Evolutionary conservation across 2,888 invertebrate genomes (phyloP).

Genomic region (Pomacea canaliculata): DNA sequence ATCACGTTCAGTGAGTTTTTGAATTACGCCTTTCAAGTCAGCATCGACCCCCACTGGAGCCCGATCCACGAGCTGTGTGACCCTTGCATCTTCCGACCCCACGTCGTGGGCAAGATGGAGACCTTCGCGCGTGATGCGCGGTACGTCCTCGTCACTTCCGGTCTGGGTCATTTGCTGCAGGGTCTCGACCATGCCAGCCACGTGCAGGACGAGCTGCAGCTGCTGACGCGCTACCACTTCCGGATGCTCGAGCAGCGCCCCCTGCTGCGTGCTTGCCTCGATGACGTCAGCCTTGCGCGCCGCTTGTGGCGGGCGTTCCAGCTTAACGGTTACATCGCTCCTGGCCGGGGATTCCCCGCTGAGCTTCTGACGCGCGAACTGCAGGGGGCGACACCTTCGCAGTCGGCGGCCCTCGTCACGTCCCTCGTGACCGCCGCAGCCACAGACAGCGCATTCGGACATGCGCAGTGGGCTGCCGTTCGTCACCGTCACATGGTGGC

Average conservation of each 20-base stretch:
- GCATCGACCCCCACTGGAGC: conserved; percentile 37
- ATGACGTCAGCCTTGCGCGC: conserved; percentile 26
- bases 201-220: conserved; percentile 31
- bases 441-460: conserved; percentile 3
- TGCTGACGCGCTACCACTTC: conserved; percentile 36
- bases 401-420: conserved; percentile 5
- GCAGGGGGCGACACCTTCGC: not conserved
- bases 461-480: conserved; percentile 18
- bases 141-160: conserved; percentile 15
- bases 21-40: conserved; percentile 26
- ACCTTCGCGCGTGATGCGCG: conserved; percentile 27
- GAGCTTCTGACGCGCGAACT: not conserved
- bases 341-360: not conserved
- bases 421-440: not conserved
- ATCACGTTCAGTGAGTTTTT: conserved; percentile 39
- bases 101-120: conserved; percentile 38
- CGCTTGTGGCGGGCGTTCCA: conserved; percentile 39
- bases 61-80: conserved; percentile 34
- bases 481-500: conserved; percentile 28
- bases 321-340: conserved; percentile 39
- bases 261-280: conserved; percentile 28
- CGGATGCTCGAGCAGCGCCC: conserved; percentile 23
- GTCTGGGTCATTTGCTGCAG: conserved; percentile 24
- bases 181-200: conserved; percentile 16
- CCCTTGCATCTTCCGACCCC: conserved; percentile 33